A percentile compares a stretch with the other conserved stretches of the same genome.
These are phyloP conservation scores for Apodemus speciosus DNA, from an alignment of 2,113 vertebrate genomes.

Conservation along the genomic window DNA sequence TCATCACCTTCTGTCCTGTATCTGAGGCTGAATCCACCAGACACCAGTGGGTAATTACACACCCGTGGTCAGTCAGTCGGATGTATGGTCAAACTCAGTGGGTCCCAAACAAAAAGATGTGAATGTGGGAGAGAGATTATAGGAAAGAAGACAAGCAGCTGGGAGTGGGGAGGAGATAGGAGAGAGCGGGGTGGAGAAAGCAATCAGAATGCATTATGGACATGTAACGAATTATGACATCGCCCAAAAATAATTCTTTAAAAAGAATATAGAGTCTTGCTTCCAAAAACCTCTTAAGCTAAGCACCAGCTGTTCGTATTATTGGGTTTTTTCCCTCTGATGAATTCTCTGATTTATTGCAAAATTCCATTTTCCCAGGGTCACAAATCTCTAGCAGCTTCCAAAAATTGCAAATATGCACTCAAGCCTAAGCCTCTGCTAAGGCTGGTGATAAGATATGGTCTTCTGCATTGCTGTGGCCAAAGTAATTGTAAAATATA, in stretches of 20 bases:
- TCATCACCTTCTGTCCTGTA: accelerated
- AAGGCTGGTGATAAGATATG: neutral
- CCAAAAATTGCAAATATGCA: neutral
- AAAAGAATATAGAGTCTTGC: neutral
- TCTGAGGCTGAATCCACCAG: neutral
- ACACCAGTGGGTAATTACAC: neutral
- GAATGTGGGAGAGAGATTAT: neutral
- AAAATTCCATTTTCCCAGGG: slow-evolving; percentile 10
- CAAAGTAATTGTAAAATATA: neutral
- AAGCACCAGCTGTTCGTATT: neutral
- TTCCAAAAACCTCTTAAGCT: neutral
- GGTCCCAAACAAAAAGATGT: neutral
- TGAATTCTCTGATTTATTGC: slow-evolving; percentile 33
- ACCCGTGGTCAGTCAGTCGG: neutral
- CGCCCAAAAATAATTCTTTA: neutral
- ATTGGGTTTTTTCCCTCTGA: neutral
- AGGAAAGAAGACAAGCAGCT: neutral
- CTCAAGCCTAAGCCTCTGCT: neutral
- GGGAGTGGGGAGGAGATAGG: neutral
- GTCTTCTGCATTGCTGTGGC: neutral
- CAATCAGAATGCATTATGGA: neutral
- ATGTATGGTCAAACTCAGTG: neutral
- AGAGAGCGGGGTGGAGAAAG: neutral
- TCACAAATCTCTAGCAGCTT: neutral
- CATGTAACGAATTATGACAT: no score